A percentile compares a stretch with the other conserved stretches of the same genome.
These are phyloP conservation scores for Pteruthius melanotis DNA, from an alignment of 2,113 vertebrate genomes.

Conservation along the genomic window DNA sequence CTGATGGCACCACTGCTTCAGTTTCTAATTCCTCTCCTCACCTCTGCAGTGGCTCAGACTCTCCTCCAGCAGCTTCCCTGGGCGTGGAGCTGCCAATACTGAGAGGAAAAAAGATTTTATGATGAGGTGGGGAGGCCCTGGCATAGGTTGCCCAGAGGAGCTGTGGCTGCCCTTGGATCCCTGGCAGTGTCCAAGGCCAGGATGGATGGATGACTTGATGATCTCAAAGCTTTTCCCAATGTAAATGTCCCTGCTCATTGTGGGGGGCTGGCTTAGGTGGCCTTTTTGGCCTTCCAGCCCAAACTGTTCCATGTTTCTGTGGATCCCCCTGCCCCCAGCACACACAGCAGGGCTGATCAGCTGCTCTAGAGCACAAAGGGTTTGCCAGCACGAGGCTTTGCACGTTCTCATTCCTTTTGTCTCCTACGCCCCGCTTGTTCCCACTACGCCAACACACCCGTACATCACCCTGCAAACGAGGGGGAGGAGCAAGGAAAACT, in stretches of 20 bases:
- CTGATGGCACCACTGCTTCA: accelerated
- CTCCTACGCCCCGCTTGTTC: not conserved
- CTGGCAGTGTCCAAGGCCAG: not conserved
- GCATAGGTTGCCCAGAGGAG: not conserved
- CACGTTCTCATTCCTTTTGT: not conserved
- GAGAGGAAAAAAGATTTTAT: not conserved
- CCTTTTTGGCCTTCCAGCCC: not conserved
- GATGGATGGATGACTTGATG: not conserved
- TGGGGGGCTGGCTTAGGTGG: not conserved
- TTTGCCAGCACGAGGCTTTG: not conserved
- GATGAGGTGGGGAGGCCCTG: not conserved
- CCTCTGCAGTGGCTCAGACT: not conserved
- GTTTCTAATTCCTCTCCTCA: not conserved
- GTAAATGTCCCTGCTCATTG: accelerated
- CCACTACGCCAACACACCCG: not conserved
- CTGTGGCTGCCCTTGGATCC: not conserved
- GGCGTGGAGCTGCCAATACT: not conserved
- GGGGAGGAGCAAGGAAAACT: not conserved
- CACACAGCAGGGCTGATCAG: not conserved
- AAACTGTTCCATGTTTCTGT: not conserved
- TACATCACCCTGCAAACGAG: not conserved
- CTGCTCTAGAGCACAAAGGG: not conserved
- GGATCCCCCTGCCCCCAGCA: not conserved
- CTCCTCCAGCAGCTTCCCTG: not conserved
- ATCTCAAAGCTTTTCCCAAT: not conserved